phyloP scores from a whole-genome alignment of 1,140 invertebrate species.

The Hirudo medicinalis region DNA sequence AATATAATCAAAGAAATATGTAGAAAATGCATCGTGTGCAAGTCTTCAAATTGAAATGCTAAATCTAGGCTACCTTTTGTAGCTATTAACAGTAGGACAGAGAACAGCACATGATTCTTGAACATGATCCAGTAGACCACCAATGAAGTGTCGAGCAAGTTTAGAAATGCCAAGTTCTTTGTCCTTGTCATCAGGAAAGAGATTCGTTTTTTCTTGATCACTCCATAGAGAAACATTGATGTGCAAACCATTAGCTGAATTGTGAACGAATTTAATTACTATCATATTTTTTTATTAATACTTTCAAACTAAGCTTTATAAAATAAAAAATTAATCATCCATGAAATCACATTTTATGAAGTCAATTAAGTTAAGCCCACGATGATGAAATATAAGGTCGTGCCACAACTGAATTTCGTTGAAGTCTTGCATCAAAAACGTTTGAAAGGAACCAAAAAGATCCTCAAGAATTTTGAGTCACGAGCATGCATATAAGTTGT shows the following conservation, averaged over 20 bases:
- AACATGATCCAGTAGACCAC: slow-evolving; percentile 20
- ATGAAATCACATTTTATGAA: background rate
- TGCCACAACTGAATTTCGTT: too few species aligned
- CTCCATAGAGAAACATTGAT: slow-evolving; percentile 23
- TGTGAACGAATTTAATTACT: background rate
- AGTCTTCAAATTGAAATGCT: background rate
- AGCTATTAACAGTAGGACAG: slow-evolving; percentile 24
- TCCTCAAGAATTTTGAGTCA: too few species aligned
- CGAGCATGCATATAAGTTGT: too few species aligned
- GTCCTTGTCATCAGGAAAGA: slow-evolving; percentile 13
- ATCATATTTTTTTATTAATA: background rate
- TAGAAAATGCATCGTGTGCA: background rate
- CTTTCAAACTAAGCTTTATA: too few species aligned
- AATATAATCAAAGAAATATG: background rate
- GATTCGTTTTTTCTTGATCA: slow-evolving; percentile 7
- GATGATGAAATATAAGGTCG: background rate
- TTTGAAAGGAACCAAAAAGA: too few species aligned
- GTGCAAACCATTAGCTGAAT: slow-evolving; percentile 23
- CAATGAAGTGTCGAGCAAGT: slow-evolving; percentile 20
- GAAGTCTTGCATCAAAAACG: too few species aligned
- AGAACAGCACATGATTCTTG: slow-evolving; percentile 21
- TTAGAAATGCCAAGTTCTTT: slow-evolving; percentile 19
- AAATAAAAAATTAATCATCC: too few species aligned
- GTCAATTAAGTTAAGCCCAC: background rate
- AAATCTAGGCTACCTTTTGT: slow-evolving; percentile 21